phyloP scores from a whole-genome alignment of 1,140 invertebrate genomes.

The Drosophila teissieri region DNA sequence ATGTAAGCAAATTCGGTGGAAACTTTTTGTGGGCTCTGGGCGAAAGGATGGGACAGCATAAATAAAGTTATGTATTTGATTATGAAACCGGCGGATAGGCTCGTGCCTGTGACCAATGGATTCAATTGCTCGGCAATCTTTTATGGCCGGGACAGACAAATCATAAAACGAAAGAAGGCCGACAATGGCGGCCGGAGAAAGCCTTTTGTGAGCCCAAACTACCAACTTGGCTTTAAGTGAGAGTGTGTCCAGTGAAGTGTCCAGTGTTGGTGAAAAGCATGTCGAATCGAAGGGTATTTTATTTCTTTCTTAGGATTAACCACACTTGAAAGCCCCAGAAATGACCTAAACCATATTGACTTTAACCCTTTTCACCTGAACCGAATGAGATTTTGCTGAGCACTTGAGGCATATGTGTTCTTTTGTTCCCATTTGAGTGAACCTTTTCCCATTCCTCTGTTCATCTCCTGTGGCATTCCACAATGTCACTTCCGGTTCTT shows the following conservation, averaged over 20 bases:
- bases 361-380: conserved; percentile 30
- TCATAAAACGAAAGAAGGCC: conserved; percentile 29
- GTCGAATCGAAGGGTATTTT: conserved; percentile 13
- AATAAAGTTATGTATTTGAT: conserved; percentile 80
- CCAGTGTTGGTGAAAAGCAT: conserved; percentile 9
- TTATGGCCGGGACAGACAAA: conserved; percentile 22
- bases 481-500: conserved; percentile 61
- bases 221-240: conserved; percentile 65
- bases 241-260: conserved; percentile 68
- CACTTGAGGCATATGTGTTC: conserved; percentile 31
- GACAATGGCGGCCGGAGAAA: conserved; percentile 25
- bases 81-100: conserved; percentile 57
- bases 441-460: not conserved
- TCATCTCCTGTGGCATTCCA: conserved; percentile 52
- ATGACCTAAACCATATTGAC: conserved; percentile 32
- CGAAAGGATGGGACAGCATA: conserved; percentile 27
- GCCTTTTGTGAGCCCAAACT: conserved; percentile 65
- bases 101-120: conserved; percentile 48
- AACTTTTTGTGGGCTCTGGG: conserved; percentile 43
- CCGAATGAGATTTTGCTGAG: conserved; percentile 13
- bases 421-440: conserved; percentile 18
- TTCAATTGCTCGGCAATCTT: conserved; percentile 74
- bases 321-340: conserved; percentile 3
- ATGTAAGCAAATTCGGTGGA: conserved; percentile 74
- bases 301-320: conserved; percentile 14